Evolutionary conservation across 1,140 invertebrate genomes (phyloP), one percentile per base, ranked within the genome.

Genomic region (Trichoplusia ni): DNA sequence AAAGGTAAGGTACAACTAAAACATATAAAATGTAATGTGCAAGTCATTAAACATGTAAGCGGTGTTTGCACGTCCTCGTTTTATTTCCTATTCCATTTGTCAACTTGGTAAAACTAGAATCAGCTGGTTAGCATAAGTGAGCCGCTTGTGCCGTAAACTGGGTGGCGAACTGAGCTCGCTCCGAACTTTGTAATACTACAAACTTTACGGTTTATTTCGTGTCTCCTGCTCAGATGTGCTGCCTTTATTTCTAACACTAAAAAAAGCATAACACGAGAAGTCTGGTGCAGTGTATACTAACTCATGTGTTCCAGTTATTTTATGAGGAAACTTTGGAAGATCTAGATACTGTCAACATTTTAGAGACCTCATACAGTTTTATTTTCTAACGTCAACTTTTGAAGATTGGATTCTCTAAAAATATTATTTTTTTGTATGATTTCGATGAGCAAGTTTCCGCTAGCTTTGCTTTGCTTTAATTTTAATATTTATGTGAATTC

Each of bases 111-210:
- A 29, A 49, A 27, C 25, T 18, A 25, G 46, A 31, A 31, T 49
- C 46, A 31, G 27, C 46, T 49, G 11, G 23, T 49, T 49, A 18
- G 46, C 46, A 49, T 49, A 49, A 49, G 46, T 49, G 25, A 49
- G 46, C 18, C 46, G 25, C 46, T 49, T 49, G 29, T 49, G 25
- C 46, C 46, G 46, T 49, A 49, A 49, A 49, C 13, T 31, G 18
- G 13, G 25, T 25, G 46, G 1, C 46, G n/a, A n/a, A 29, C 46
- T 18, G 46, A 49, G 23, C 40, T 23, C 23, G 18, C 46, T 49
- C 29, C 46, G 18, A 49, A 49, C 25, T 49, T 49, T 31, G 25
- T 49, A 49, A 49, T 42, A 42, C 19, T n/a, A 42, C 40, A 21
- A 42, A 42, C 40, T 42, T 42, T 21, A 27, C 14, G 46, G 46